Percentiles rank a stretch among this genome's conserved stretches.
These are phyloP conservation scores for Parascotia fuliginaria DNA, from an alignment of 2,888 invertebrate species.

Conservation along the genomic window DNA sequence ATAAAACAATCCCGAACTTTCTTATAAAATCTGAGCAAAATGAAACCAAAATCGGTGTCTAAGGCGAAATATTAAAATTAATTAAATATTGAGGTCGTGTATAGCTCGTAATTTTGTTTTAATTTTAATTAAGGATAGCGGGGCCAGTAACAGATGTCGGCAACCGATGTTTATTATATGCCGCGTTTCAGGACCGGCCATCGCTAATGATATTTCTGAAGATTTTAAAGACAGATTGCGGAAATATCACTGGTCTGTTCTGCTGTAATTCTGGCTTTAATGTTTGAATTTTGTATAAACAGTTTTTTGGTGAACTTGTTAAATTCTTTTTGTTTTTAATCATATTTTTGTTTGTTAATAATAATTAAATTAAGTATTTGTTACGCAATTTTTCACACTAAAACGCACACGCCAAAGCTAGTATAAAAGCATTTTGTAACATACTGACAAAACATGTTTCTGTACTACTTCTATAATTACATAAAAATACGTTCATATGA, in stretches of 20 bases:
- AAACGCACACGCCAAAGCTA: no score
- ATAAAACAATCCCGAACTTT: constrained; percentile 10
- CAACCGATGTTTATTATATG: constrained; percentile 58
- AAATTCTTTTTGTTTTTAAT: no score
- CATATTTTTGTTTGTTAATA: no score
- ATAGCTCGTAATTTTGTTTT: constrained; percentile 68
- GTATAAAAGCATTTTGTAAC: no score
- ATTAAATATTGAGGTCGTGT: constrained; percentile 69
- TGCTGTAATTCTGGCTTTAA: not conserved
- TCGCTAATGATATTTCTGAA: constrained; percentile 37
- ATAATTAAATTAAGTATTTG: no score
- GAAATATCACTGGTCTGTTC: not conserved
- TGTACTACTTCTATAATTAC: no score
- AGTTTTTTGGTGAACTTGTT: no score
- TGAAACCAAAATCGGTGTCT: constrained; percentile 39
- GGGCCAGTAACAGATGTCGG: constrained; percentile 54
- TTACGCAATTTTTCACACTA: no score
- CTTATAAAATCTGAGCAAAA: constrained; percentile 22
- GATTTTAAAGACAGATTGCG: constrained; percentile 30
- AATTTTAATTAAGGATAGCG: constrained; percentile 70
- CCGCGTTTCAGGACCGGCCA: constrained; percentile 33
- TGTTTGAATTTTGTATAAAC: not conserved
- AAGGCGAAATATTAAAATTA: constrained; percentile 54
- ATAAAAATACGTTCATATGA: no score
- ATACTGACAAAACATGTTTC: no score